Base-by-base conservation (phyloP, 2,113 vertebrate species). In the Excalfactoria chinensis region DNA sequence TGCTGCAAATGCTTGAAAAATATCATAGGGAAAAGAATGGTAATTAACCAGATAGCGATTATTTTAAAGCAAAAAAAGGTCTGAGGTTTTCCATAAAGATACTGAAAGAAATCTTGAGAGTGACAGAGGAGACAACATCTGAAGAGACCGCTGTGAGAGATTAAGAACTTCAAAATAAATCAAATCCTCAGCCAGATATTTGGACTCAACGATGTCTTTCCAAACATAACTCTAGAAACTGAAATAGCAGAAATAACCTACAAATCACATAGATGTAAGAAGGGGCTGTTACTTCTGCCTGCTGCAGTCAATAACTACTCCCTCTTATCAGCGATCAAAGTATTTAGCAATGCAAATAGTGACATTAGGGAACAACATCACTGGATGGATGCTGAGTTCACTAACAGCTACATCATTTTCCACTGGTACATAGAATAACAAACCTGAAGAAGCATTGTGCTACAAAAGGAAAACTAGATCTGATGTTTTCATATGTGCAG, bases 231-330 rank as follows among this genome's bases (percentile, higher is more conserved):
- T 79, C 1, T 1, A 34, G 66, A 86, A 85, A 92, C 3, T 64
- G 26, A 84, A 93, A 72, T 53, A 75, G 11, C 25, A 94, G 67
- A 84, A 90, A 73, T 70, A 90, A 83, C 48, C 25, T 84, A 84
- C 28, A 84, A 81, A 90, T 90, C 60, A 88, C 66, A 80, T 3
- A 84, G 30, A 60, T 53, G 35, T 13, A 77, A 34, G 19, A 75
- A 20, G 6, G 5, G 1, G 1, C 9, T 66, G 48, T 56, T 90
- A 78, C 34, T 83, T 41, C 19, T 69, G 34, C 55, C 46, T 83
- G n/a, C 72, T 75, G 37, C 49, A 63, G 49, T 51, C 56, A 86
- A 21, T 84, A 82, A 84, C 49, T 79, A 48, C 48, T 82, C 30
- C 46, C 30, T 92, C 43, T 70, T 82, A 94, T 43, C 49, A 70